Percentiles rank a stretch among this genome's conserved stretches.
Conservation (phyloP, 2,888 invertebrate species). For the Phoenoteleia sp. region DNA sequence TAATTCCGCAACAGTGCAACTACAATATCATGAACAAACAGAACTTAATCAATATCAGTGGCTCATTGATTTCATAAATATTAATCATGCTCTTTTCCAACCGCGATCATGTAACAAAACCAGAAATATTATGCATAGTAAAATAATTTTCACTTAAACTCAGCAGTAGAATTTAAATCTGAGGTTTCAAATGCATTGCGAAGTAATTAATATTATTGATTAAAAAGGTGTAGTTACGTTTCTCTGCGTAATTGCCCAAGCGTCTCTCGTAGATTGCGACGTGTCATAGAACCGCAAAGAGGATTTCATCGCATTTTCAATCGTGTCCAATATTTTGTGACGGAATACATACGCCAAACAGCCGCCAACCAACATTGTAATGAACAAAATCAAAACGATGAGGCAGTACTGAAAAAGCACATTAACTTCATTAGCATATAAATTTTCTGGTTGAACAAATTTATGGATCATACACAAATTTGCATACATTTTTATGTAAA, state of each 20-base stretch:
- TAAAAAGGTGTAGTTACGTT: slow-evolving; percentile 84
- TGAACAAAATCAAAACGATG: slow-evolving; percentile 95
- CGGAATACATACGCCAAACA: slow-evolving; percentile 97
- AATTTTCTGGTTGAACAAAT: no score
- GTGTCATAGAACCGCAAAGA: slow-evolving; percentile 92
- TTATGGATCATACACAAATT: no score
- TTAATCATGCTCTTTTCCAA: not conserved
- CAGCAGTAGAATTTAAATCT: no score
- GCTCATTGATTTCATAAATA: slow-evolving; percentile 41
- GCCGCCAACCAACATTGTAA: slow-evolving; percentile 96
- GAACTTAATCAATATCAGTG: slow-evolving; percentile 50
- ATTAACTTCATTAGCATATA: no score
- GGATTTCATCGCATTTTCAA: slow-evolving; percentile 93
- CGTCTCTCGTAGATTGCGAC: slow-evolving; percentile 90
- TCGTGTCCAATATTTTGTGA: slow-evolving; percentile 92
- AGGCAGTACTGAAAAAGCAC: slow-evolving; percentile 93
- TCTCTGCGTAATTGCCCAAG: slow-evolving; percentile 96
- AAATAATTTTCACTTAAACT: no score
- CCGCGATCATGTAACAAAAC: not conserved
- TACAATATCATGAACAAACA: slow-evolving; percentile 84
- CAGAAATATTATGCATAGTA: no score
- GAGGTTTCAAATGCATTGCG: no score
- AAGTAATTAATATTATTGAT: not conserved
- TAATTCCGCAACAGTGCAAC: slow-evolving; percentile 95
- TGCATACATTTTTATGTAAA: no score